Conservation (phyloP, 2,113 vertebrate genomes). For the Sapayoa aenigma region DNA sequence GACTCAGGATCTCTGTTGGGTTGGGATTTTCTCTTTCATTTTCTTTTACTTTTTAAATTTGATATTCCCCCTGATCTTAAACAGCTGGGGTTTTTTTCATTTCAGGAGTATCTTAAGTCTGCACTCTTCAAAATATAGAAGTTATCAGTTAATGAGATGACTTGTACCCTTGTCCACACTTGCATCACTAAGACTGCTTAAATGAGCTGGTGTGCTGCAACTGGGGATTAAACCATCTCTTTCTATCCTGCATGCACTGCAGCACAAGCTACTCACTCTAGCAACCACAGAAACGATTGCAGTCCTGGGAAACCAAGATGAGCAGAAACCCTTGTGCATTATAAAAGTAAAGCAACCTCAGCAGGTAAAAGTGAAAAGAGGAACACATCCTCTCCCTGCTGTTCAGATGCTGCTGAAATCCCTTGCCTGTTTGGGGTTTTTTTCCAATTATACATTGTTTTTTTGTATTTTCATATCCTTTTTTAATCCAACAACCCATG, state of each 20-base stretch:
- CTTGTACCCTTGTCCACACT: constrained; percentile 51
- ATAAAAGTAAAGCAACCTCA: constrained; percentile 19
- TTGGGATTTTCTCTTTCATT: not conserved
- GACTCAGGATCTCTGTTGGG: not conserved
- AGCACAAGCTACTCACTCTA: constrained; percentile 45
- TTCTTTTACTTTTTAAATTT: constrained; percentile 21
- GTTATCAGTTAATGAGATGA: constrained; percentile 64
- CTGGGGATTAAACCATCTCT: constrained; percentile 26
- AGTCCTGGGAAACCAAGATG: constrained; percentile 21
- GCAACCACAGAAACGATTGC: not conserved
- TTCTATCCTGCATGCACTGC: constrained; percentile 48
- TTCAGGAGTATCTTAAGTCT: constrained; percentile 33
- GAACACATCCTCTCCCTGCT: not conserved
- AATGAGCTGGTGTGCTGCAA: constrained; percentile 46
- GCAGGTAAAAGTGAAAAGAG: not conserved
- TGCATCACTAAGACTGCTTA: not conserved
- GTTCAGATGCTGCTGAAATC: not conserved
- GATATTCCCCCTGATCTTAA: constrained; percentile 39
- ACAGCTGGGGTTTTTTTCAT: constrained; percentile 13
- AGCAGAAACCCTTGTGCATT: not conserved
- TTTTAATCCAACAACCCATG: not conserved
- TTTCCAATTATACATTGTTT: not conserved
- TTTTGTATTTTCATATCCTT: not conserved
- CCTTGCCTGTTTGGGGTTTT: not conserved
- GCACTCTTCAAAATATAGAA: not conserved